Base-by-base conservation (phyloP, 2,888 invertebrate genomes). In the Drosophila ezoana region DNA sequence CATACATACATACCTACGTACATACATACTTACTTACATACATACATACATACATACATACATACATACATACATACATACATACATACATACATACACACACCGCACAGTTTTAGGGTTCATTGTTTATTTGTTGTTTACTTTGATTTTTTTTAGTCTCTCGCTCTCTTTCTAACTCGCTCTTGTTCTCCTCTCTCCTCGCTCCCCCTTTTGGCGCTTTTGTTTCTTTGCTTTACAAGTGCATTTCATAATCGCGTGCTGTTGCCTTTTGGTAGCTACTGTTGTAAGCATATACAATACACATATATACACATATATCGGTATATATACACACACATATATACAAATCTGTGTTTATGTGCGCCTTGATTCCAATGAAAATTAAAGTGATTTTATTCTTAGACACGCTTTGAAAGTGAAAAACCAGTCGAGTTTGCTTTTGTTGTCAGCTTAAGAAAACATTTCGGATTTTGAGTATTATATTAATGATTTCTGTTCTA, bases 71-170 rank as follows among this genome's bases (percentile, higher is more conserved):
- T 8, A 8, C 8, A 14, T 3, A 47, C 68, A 41, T n/a, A n/a
- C 41, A 28, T 8, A 28, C 28, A 38, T 8, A 28, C 8, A 8
- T 33, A 8, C 8, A 28, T 8, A 37, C 23, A 23, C 23, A 8
- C 8, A n/a, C 16, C 5, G 38, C 28, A 40, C 13, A 54, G 54
- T 70, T 85, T 78, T 87, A 81, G 73, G 72, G 87, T 84, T 87
- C 79, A 87, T 84, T 79, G 79, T 73, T 87, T 87, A 65, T 73
- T 73, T 76, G 64, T 49, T 76, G 49, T 49, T 58, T 52, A 58
- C 52, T 79, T 68, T 75, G 72, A 76, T 70, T 79, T 70, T 61
- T 43, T 59, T 38, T 49, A 38, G 48, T 62, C 48, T 49, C 33
- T 40, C 45, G 35, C 53, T 62, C 53, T 48, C 38, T 44, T 38